Evolutionary conservation across 2,797 vertebrate genomes (phyloP).

Genomic region (Iguana delicatissima): DNA sequence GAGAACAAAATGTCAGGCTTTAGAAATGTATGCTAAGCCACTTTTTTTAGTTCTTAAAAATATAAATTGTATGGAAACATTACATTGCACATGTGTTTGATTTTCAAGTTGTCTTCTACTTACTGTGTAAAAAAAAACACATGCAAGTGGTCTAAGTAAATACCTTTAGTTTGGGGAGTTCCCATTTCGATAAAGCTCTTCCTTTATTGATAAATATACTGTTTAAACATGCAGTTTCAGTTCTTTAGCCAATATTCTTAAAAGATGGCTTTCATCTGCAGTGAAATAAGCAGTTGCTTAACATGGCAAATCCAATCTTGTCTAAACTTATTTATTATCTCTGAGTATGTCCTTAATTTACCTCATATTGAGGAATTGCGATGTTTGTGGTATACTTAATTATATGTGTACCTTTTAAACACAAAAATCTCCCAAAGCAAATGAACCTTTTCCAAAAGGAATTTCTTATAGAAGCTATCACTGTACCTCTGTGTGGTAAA

Average conservation of each 20-base stretch:
- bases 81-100: background rate
- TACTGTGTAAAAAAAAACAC: background rate
- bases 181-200: background rate
- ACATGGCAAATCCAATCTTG: background rate
- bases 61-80: background rate
- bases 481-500: background rate
- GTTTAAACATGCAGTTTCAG: background rate
- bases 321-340: background rate
- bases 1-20: background rate
- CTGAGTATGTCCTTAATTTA: conserved; percentile 13
- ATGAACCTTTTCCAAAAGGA: background rate
- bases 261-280: background rate
- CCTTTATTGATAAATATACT: conserved; percentile 7
- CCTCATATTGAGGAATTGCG: conserved; percentile 8
- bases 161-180: background rate
- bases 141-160: background rate
- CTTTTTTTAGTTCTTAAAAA: conserved; percentile 16
- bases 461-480: background rate
- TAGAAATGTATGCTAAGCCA: background rate
- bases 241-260: background rate
- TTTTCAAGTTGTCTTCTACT: background rate
- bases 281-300: background rate
- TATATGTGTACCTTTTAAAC: background rate
- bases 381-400: conserved; percentile 12
- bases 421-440: background rate